phyloP scores from a whole-genome alignment of 2,888 invertebrate species.

The Timema podura region DNA sequence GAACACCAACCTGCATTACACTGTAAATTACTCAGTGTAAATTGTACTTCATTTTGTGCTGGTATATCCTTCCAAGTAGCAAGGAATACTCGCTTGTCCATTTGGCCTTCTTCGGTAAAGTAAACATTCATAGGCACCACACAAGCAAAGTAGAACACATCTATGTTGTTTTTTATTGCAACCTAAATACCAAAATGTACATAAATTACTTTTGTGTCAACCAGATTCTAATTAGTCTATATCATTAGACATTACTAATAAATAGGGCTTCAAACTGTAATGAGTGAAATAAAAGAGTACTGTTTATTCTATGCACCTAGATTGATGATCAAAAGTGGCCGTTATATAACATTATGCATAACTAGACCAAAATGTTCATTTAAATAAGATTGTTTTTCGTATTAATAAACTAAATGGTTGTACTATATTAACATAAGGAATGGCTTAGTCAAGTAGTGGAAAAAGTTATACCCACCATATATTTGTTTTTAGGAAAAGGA shows the following conservation, averaged over 20 bases:
- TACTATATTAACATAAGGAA: too few relatives aligned
- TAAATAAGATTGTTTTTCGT: too few relatives aligned
- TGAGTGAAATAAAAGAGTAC: background rate
- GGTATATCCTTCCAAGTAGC: constrained; percentile 99
- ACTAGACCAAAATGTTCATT: too few relatives aligned
- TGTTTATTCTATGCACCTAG: too few relatives aligned
- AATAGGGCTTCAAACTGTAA: constrained; percentile 7
- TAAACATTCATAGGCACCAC: constrained; percentile 88
- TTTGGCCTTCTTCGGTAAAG: constrained; percentile 93
- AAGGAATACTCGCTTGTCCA: constrained; percentile 95
- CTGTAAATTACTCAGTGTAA: constrained; percentile 75
- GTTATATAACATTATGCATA: too few relatives aligned
- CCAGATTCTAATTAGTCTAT: background rate
- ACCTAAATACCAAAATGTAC: constrained; percentile 54
- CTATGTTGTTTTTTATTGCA: constrained; percentile 97
- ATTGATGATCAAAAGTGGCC: too few relatives aligned
- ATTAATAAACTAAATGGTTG: too few relatives aligned
- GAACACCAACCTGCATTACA: constrained; percentile 56
- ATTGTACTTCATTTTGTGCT: constrained; percentile 94
- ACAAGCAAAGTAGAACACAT: constrained; percentile 96
- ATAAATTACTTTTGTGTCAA: too few relatives aligned
- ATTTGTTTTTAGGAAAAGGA: too few relatives aligned
- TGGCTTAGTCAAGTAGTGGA: too few relatives aligned
- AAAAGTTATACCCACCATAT: too few relatives aligned
- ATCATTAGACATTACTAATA: background rate